Evolutionary conservation across 2,113 vertebrate genomes (phyloP), one percentile per base, ranked within the genome.

Genomic region (Calidris pygmaea): DNA sequence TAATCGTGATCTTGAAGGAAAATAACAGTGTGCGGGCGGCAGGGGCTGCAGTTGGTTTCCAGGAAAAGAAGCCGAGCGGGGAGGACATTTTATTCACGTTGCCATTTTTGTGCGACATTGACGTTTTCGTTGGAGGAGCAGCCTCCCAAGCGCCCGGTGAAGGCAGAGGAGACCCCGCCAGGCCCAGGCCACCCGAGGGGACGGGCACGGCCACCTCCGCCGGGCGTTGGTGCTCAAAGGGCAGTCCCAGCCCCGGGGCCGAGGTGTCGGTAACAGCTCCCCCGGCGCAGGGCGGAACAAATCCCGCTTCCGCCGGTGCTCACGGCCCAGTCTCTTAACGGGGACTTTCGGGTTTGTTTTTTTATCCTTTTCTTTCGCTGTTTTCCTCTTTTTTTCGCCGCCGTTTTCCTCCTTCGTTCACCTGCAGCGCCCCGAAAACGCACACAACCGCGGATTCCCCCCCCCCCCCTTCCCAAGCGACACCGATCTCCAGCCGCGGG

Each of bases 131-230:
- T 10, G 4, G 4, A 4, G 3, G 3, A 65, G 22, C 32, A 18
- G 50, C 29, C 16, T 37, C 10, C 1, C 3, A 21, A 30, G 12
- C 3, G 9, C 4, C 7, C 32, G 3, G n/a, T 1, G 4, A 29
- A 3, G 39, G 55, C 56, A 14, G 66, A 20, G 11, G 63, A 7
- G 39, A 30, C n/a, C 53, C 53, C 3, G 21, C 10, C 15, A 32
- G 37, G 37, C 63, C 16, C 26, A 39, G 24, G 70, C 59, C 5
- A 6, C 55, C 74, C 20, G 2, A 32, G 30, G 39, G 22, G 22
- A 14, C 2, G 0, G 50, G 39, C 23, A 30, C 17, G 30, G 60
- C 47, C 23, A 5, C 62, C 5, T 10, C 60, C 7, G 4, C 9
- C 9, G 45, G 72, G 30, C 16, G 35, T 15, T 6, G 5, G 18